Evolutionary conservation across 2,113 vertebrate genomes (phyloP), one percentile per base, ranked within the genome.

Genomic region (Phrynosoma blainvillii): DNA sequence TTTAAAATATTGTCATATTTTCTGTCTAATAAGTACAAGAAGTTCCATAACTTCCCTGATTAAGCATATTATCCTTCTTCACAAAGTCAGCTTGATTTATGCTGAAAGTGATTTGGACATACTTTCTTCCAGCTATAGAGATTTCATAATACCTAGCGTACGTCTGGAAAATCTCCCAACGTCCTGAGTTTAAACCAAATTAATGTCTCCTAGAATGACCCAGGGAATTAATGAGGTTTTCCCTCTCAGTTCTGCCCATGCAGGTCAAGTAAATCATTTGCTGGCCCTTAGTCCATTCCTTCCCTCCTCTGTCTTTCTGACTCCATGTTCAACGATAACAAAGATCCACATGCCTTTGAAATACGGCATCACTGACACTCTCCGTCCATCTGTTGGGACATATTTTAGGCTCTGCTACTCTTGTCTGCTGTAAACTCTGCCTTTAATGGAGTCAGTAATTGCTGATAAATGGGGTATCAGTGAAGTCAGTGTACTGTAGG

Each of bases 151-250:
- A 98, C 98, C 97, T 97, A 89, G 95, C 97, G 95, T 95, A 97
- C 89, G 98, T 99, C 98, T 99, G 98, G 98, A 98, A 99, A 98
- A 97, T 97, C 94, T 99, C 98, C 97, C 95, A 94, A 96, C 95
- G 84, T 97, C 97, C 88, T 2, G 93, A 98, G 98, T 98, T 98
- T 97, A 96, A 98, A 98, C 98, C 98, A 98, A 98, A 97, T 98
- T 98, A 98, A 99, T 97, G 98, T 98, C 98, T 97, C 96, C 97
- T 96, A 96, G 96, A 97, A 96, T 98, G 99, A 99, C 98, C 98
- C 90, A 94, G 97, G 97, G 97, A 99, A 99, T 99, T 99, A 99
- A 99, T 99, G 98, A 99, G 98, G 97, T 96, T 99, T 98, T 97
- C 59, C 96, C 97, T 97, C 97, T 96, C 96, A 97, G 97, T 96